Base-by-base conservation (phyloP, 2,113 vertebrate genomes). In the Panthera leo region DNA sequence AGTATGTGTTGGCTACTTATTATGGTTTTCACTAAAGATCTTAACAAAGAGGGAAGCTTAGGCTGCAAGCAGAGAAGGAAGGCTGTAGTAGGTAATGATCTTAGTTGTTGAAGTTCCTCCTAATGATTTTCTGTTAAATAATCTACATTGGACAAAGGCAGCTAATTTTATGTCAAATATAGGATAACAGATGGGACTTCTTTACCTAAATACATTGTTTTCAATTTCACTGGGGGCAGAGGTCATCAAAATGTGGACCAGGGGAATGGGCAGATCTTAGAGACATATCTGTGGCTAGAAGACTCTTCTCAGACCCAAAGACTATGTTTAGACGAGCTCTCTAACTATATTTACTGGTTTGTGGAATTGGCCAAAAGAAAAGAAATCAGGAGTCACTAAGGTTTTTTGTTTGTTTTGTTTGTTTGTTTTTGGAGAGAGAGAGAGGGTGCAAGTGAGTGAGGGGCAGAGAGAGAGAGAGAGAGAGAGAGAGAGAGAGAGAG, bases 151-250 rank as follows among this genome's bases (percentile, higher is more conserved):
- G 45, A 55, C 48, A 84, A 84, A 70, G 75, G n/a, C 48, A 87
- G 45, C 48, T 87, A 91, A 31, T 79, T 79, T 89, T 94, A 58
- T 87, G 55, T 73, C 29, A 80, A 39, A 96, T 75, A 67, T 29
- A 71, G 65, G 31, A 55, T 55, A 86, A 94, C 27, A 93, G 42
- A 85, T 51, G 18, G 27, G 21, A 36, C 42, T 29, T 96, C 45
- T 87, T 58, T 29, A 39, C 61, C 34, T 82, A 91, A 80, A 83
- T 91, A 21, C 34, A 83, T 87, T 87, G 27, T 94, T 96, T 90
- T 58, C 53, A 65, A 45, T 45, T 94, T 36, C 8, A 80, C 13
- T 71, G 9, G n/a, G 13, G 13, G 48, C 36, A 65, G 18, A 71
- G 11, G 42, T 84, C 36, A 84, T 84, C 45, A 68, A 76, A 96